These are phyloP conservation scores for Macaca nemestrina DNA, from an alignment of 2,113 vertebrate species.

Conservation along the genomic window DNA sequence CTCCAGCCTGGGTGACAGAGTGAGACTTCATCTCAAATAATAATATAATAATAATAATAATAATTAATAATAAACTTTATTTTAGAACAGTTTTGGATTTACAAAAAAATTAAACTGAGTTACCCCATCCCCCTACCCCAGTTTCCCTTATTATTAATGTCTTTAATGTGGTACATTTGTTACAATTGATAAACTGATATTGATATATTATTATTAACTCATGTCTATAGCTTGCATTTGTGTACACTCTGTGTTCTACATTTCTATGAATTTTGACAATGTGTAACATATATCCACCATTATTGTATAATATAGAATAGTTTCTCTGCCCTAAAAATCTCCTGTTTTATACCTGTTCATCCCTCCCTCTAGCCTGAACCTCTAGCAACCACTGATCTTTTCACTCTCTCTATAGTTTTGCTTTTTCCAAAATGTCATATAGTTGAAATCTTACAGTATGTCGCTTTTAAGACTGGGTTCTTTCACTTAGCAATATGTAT, in stretches of 20 bases:
- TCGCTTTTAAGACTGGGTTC: background rate
- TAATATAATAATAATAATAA: too few species aligned
- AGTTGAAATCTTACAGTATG: background rate
- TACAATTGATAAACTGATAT: background rate
- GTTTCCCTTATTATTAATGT: background rate
- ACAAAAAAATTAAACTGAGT: background rate
- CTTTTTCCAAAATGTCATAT: slow-evolving; percentile 5
- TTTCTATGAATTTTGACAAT: background rate
- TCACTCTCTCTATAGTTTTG: background rate
- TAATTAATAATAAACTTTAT: background rate
- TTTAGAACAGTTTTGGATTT: slow-evolving; percentile 27
- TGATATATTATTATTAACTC: background rate
- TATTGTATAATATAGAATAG: background rate
- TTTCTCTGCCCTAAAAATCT: background rate
- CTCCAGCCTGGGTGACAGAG: too few species aligned
- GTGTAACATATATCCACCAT: background rate
- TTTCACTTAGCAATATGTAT: background rate
- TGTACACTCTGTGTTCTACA: background rate
- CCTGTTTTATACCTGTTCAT: background rate
- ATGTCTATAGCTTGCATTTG: background rate
- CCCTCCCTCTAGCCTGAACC: background rate
- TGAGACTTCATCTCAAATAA: too few species aligned
- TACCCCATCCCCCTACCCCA: too few species aligned
- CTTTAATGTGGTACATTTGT: background rate
- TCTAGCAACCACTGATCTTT: background rate